Evolutionary conservation across 2,113 vertebrate species (phyloP).

Genomic region (Platanista minor): DNA sequence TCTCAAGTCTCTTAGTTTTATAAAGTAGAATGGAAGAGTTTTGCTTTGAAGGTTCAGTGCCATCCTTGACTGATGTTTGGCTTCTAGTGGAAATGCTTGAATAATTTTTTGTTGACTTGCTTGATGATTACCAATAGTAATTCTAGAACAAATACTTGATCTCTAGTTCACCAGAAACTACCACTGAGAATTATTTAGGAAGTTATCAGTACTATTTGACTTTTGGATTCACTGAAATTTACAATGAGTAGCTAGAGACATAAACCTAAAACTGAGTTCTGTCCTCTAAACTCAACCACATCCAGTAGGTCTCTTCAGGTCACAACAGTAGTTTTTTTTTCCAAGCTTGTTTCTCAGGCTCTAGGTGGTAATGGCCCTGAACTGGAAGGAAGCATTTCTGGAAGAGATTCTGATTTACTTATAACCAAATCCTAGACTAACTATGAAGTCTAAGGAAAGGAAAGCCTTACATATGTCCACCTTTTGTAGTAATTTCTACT

Average conservation of each 20-base stretch:
- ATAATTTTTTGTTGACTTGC: background rate
- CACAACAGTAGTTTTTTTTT: background rate
- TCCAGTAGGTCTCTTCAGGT: background rate
- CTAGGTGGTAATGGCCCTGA: background rate
- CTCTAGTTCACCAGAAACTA: background rate
- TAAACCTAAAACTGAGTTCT: background rate
- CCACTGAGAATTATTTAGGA: background rate
- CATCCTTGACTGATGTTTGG: background rate
- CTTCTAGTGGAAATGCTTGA: background rate
- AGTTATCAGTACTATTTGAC: background rate
- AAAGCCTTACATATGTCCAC: background rate
- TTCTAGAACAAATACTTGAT: conserved; percentile 4
- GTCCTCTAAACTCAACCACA: background rate
- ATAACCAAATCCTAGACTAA: background rate
- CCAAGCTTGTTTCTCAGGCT: background rate
- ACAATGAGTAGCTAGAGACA: background rate
- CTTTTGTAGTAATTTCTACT: background rate
- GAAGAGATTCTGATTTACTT: background rate
- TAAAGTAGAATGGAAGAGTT: background rate
- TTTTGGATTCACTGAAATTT: background rate
- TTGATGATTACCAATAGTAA: background rate
- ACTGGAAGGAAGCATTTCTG: background rate
- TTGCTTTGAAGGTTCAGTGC: background rate
- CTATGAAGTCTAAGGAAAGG: background rate
- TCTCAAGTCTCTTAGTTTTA: background rate